Percentiles rank a stretch among this genome's conserved stretches.
These are phyloP conservation scores for Megaceryle torquata DNA, from an alignment of 2,113 vertebrate species.

Conservation along the genomic window DNA sequence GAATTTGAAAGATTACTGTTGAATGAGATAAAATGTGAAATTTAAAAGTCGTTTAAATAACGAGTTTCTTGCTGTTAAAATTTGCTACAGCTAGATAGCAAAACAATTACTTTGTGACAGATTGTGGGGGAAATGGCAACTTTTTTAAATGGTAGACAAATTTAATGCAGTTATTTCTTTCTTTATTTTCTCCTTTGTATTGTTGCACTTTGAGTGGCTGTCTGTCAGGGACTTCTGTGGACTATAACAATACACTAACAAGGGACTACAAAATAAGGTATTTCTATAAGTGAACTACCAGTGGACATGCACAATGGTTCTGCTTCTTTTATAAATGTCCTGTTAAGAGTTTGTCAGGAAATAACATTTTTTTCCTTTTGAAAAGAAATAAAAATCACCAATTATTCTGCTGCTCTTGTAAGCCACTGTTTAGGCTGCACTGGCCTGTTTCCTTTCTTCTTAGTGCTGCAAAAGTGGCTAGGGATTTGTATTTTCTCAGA, in stretches of 20 bases:
- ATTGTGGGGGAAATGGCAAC: constrained; percentile 33
- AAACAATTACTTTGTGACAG: constrained; percentile 61
- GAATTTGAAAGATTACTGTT: constrained; percentile 45
- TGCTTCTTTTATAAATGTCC: constrained; percentile 14
- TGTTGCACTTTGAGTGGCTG: not conserved
- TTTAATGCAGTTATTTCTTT: constrained; percentile 44
- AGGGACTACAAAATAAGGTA: constrained; percentile 8
- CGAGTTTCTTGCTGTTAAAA: constrained; percentile 58
- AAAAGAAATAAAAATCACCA: constrained; percentile 17
- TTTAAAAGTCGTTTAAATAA: constrained; percentile 65
- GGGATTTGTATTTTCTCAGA: not conserved
- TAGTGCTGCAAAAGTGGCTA: not conserved
- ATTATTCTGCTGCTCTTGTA: not conserved
- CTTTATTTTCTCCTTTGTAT: constrained; percentile 41
- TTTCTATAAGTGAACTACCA: constrained; percentile 30
- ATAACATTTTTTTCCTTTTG: constrained; percentile 24
- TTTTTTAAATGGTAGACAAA: constrained; percentile 48
- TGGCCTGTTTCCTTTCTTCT: not conserved
- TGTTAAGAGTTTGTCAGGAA: constrained; percentile 5
- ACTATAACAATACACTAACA: constrained; percentile 15
- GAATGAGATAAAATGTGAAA: constrained; percentile 58
- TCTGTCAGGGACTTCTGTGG: constrained; percentile 15
- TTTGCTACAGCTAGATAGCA: constrained; percentile 47
- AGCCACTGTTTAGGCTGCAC: not conserved
- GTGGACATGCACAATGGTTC: constrained; percentile 31